Conservation (phyloP, 2,888 invertebrate species). For the Hipparchia sbordonii region DNA sequence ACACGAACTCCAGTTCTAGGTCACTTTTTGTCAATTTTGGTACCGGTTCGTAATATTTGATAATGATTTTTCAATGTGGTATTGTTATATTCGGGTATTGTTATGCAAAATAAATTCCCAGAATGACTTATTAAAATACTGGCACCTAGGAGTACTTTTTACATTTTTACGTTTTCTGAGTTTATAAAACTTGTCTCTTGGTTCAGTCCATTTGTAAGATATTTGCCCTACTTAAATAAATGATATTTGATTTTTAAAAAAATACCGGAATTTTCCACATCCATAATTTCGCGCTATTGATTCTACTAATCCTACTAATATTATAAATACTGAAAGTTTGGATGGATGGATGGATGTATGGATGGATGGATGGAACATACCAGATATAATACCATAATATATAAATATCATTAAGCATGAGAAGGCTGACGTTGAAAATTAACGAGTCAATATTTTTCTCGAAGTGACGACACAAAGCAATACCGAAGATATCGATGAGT, state of each 20-base stretch:
- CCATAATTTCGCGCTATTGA: too few species aligned
- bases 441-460: conserved; percentile 15
- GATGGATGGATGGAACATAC: not conserved
- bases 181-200: too few species aligned
- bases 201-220: too few species aligned
- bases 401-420: too few species aligned
- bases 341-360: too few species aligned
- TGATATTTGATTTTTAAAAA: too few species aligned
- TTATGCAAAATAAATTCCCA: not conserved
- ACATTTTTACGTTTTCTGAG: too few species aligned
- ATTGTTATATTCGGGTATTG: not conserved
- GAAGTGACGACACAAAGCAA: conserved; percentile 11
- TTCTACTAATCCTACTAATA: too few species aligned
- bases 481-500: conserved; percentile 18
- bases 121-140: not conserved
- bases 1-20: conserved; percentile 17
- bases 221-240: too few species aligned
- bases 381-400: not conserved
- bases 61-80: not conserved
- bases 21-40: conserved; percentile 16
- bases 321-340: too few species aligned
- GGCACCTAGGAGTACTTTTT: too few species aligned
- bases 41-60: conserved; percentile 11
- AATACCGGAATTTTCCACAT: too few species aligned
- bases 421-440: not conserved